These are phyloP conservation scores for Poecilia gillii DNA, from an alignment of 2,797 vertebrate genomes.

Conservation along the genomic window DNA sequence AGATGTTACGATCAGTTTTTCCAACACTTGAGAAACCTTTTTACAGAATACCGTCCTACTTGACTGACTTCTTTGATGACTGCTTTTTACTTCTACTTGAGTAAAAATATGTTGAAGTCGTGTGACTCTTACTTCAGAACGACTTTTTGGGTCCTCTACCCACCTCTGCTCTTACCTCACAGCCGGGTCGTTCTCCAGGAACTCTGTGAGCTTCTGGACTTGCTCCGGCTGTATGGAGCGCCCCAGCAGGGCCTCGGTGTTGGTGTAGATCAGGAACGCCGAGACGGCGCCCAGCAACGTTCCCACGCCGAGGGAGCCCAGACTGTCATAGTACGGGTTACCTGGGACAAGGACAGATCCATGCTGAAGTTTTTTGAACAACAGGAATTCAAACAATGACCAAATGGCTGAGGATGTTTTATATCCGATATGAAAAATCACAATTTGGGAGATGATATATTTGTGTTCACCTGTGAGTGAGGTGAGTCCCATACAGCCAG, in stretches of 20 bases:
- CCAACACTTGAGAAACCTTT: neutral
- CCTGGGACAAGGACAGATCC: constrained; percentile 72
- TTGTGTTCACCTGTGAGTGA: constrained; percentile 90
- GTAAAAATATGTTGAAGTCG: neutral
- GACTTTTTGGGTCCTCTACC: neutral
- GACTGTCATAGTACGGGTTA: constrained; percentile 92
- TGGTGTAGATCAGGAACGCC: constrained; percentile 97
- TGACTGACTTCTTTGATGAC: neutral
- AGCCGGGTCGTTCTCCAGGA: constrained; percentile 93
- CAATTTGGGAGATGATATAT: neutral
- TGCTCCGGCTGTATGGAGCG: constrained; percentile 94
- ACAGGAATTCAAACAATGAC: neutral
- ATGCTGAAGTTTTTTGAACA: neutral
- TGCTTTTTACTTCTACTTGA: neutral
- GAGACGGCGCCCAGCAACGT: constrained; percentile 92
- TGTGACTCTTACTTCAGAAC: neutral
- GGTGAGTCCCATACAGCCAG: constrained; percentile 95
- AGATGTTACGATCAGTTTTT: neutral
- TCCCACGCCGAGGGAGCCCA: constrained; percentile 94
- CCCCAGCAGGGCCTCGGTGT: constrained; percentile 95
- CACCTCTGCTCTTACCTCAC: constrained; percentile 85
- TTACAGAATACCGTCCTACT: neutral
- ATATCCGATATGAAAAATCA: too few relatives aligned
- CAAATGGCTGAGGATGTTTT: neutral
- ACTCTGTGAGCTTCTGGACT: constrained; percentile 95